Evolutionary conservation across 2,797 vertebrate genomes (phyloP).

Genomic region (Lagorchestes hirsutus): DNA sequence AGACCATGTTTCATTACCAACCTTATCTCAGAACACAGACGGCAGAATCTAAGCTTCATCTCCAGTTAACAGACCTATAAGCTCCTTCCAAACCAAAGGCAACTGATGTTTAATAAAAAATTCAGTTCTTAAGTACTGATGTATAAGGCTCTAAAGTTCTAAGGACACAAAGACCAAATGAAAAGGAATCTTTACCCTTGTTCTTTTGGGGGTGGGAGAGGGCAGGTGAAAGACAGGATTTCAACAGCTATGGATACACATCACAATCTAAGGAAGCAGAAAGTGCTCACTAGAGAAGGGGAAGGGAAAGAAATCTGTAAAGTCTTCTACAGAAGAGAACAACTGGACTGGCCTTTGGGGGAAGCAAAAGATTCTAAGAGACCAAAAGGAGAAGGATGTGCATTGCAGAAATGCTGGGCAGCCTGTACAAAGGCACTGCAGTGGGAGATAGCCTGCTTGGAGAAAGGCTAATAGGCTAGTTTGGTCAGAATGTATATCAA

Average conservation of each 20-base stretch:
- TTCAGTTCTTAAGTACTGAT: rapidly evolving
- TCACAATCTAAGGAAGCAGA: background rate
- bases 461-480: background rate
- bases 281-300: background rate
- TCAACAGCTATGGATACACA: background rate
- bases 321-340: background rate
- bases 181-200: background rate
- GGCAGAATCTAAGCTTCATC: background rate
- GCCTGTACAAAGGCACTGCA: background rate
- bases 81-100: rapidly evolving
- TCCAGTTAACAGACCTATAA: background rate
- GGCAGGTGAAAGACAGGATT: background rate
- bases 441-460: background rate
- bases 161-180: background rate
- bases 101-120: rapidly evolving
- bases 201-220: background rate
- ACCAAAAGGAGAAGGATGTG: background rate
- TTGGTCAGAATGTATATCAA: background rate
- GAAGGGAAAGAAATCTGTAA: background rate
- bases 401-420: background rate
- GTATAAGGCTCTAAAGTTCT: background rate
- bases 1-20: background rate
- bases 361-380: background rate
- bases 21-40: background rate
- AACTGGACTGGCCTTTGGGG: background rate